phyloP scores from a whole-genome alignment of 2,797 vertebrate species.

The Delichon dasypus region DNA sequence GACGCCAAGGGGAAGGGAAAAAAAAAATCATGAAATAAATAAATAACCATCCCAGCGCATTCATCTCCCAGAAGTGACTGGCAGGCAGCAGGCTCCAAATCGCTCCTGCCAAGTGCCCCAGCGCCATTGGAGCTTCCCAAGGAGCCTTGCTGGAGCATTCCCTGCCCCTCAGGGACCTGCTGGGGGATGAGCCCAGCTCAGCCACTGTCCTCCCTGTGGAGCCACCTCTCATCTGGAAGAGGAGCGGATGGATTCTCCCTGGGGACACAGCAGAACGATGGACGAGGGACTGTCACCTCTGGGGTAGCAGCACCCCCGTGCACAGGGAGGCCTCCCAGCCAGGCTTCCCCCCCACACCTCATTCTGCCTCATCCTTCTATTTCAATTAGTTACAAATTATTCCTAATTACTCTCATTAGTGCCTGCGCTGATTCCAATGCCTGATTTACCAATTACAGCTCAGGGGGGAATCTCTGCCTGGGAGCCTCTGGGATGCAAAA shows the following conservation, averaged over 20 bases:
- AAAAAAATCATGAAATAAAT: background rate
- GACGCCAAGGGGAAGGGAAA: slow-evolving; percentile 2
- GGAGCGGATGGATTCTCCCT: background rate
- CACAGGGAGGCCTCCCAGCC: background rate
- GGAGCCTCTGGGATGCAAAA: slow-evolving; percentile 7
- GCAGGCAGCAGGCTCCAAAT: slow-evolving; percentile 3
- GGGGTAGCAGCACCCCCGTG: background rate
- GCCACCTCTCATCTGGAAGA: background rate
- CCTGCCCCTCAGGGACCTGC: background rate
- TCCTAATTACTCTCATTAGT: slow-evolving; percentile 73
- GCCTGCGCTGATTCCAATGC: slow-evolving; percentile 61
- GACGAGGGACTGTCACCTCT: background rate
- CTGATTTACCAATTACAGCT: slow-evolving; percentile 70
- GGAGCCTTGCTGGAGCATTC: background rate
- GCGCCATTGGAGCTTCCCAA: background rate
- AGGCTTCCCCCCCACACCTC: background rate
- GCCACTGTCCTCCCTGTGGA: fast-evolving
- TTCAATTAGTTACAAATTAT: slow-evolving; percentile 71
- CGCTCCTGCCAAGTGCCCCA: background rate
- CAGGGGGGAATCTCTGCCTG: slow-evolving; percentile 50
- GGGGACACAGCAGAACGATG: background rate
- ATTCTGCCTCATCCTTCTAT: slow-evolving; percentile 63
- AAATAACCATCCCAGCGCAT: background rate
- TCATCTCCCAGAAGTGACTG: slow-evolving; percentile 22
- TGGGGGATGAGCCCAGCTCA: background rate